phyloP scores from a whole-genome alignment of 2,797 vertebrate species.

The Microcaecilia unicolor region DNA sequence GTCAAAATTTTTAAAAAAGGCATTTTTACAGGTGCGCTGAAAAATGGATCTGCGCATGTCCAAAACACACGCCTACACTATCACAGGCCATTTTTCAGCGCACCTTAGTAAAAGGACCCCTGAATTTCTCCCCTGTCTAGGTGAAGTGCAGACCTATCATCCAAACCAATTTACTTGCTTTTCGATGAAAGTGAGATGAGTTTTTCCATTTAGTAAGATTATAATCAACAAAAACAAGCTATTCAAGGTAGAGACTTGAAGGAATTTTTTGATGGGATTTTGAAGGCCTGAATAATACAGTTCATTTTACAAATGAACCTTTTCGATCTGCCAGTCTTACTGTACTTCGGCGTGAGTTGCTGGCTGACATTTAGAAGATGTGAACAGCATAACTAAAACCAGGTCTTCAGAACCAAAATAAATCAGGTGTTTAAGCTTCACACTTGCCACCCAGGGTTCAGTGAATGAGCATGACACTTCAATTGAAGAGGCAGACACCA shows the following conservation, averaged over 20 bases:
- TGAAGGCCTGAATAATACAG: not conserved
- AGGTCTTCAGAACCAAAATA: not conserved
- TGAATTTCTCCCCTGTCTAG: no score
- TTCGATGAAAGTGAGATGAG: no score
- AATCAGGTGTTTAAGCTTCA: not conserved
- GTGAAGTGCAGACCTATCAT: no score
- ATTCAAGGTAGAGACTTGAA: not conserved
- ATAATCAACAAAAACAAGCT: no score
- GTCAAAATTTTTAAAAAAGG: no score
- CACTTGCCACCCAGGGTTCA: not conserved
- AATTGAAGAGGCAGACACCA: not conserved
- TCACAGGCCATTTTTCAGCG: no score
- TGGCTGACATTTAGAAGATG: constrained; percentile 1
- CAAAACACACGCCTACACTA: no score
- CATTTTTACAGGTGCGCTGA: no score
- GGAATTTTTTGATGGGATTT: not conserved
- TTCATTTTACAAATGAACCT: not conserved
- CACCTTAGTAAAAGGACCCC: no score
- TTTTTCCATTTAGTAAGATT: no score
- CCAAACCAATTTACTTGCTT: no score
- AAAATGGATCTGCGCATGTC: no score
- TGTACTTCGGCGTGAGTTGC: not conserved
- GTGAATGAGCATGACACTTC: not conserved
- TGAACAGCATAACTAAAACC: not conserved
- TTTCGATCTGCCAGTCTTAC: not conserved